Base-by-base conservation (phyloP, 1,140 invertebrate species). In the Heliconius nattereri region DNA sequence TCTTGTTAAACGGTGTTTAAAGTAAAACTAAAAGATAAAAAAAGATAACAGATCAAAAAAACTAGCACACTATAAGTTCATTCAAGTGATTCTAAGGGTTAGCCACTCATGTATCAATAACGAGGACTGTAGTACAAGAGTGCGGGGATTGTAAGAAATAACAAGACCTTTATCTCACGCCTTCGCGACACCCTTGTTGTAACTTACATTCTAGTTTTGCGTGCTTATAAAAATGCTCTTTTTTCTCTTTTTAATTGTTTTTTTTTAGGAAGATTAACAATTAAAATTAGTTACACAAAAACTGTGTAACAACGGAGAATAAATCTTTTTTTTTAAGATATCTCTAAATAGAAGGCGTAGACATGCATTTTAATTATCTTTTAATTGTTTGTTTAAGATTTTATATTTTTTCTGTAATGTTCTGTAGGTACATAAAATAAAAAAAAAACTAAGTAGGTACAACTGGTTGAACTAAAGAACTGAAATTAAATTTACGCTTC, bases 401-500 rank as follows among this genome's bases (percentile, higher is more conserved):
- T 45, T 16, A 45, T 13, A 13, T 45, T 13, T 29, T 29, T 66
- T 9, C 11, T 66, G 3, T 16, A 29, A 66, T 6, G 16, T 29
- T 11, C 57, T 11, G 9, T 35, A 35, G 32, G 32, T 13, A 66
- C 2, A 29, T 45, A 45, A 45, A 16, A 13, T 16, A 40, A 5
- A 45, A 45, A 45, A 45, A 16, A 45, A 16, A 40, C 40, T 16
- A 45, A 45, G 3, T 45, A 45, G 40, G 40, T 66, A 66, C 60
- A 90, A 91, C 85, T 84, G 81, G 81, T 91, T 90, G 82, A 90
- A 94, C 91, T 91, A 91, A 66, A 92, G 89, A 91, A 83, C 86
- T 92, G 83, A 92, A 94, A 94, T 94, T 94, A 92, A 94, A 94
- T 94, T 94, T 94, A 91, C 91, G 89, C 90, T 89, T 86, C 85